Evolutionary conservation across 2,113 vertebrate genomes (phyloP), one percentile per base, ranked within the genome.

Genomic region (Chlorodrepanis virens): DNA sequence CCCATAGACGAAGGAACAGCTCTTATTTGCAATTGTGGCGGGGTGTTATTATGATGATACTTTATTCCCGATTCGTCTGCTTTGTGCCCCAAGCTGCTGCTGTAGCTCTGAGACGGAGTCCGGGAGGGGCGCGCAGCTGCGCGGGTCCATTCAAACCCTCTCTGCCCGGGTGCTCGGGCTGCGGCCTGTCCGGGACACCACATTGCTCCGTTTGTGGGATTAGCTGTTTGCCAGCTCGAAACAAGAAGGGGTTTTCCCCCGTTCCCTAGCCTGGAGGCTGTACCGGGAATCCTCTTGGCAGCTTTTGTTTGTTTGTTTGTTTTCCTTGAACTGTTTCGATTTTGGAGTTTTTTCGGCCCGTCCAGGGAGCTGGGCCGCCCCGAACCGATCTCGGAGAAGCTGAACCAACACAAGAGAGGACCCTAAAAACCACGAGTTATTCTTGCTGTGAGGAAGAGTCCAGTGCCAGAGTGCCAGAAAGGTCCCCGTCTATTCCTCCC

Each of bases 331-430:
- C 25, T 24, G 20, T 35, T 65, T 53, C 2, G 0, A 14, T 23
- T 44, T 79, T 5, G 14, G 14, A 11, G 1, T 4, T 35, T 44
- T 64, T 35, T 13, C 3, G 2, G 47, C n/a, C 49, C 3, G 1
- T 54, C 15, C 31, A 18, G 60, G 31, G 25, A 53, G 49, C 33
- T 53, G 60, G 39, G 39, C 47, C 3, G 2, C 39, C 14, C 24
- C 12, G 3, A 79, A 52, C 23, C 6, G 1, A 22, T 52, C 47
- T 52, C 2, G 2, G 45, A 65, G 25, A 65, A 29, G 49, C 60
- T 65, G 60, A 79, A 44, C 33, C 39, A 65, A 29, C 39, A 65
- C 15, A 35, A 65, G 14, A 35, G 42, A 64, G 24, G 14, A 29
- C 15, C 25, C 60, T n/a, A 53, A 65, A 54, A 44, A 4, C 9